Base-by-base conservation (phyloP, 2,888 invertebrate genomes). In the Lasioglossum marginatum region DNA sequence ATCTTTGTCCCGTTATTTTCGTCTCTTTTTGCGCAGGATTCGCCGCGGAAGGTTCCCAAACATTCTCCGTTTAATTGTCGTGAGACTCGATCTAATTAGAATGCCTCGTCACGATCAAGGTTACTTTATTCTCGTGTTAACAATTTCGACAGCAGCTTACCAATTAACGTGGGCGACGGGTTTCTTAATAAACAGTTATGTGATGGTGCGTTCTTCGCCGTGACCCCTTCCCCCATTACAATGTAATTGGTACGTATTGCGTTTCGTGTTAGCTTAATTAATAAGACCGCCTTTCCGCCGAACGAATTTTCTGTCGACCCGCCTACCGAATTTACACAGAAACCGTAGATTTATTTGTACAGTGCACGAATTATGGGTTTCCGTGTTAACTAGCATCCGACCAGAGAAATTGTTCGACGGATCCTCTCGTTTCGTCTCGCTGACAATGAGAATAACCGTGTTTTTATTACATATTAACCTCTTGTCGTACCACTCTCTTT, bases 241-340 rank as follows among this genome's bases (percentile, higher is more conserved):
- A 73, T 77, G 27, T 73, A 82, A 86, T 78, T 82, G 79, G 37
- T 34, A 57, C 37, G 60, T 85, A 85, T 87, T 79, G 60, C n/a
- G 57, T 86, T 81, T 79, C 79, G 52, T 48, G n/a, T 85, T 79
- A 73, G 23, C 68, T 81, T 73, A 77, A 87, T 87, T 84, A 87
- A 84, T 19, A 60, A 68, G 40, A 68, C 23, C 34, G 37, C 12
- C 68, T 37, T 68, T 68, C 23, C 68, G 68, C 23, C 23, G 37
- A 12, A 40, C n/a, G n/a, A 37, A 68, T 68, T 40, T 40, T 68
- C 68, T n/a, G 40, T 12, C 19, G 19, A 10, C 19, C 3, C 31
- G 34, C 6, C 8, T 16, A 31, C 8, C 60, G 27, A 27, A 60
- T 34, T 19, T 31, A 10, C 19, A 23, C 31, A 31, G 6, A 16